These are phyloP conservation scores for Mesoclemmys tuberculata DNA, from an alignment of 2,113 vertebrate species.

Conservation along the genomic window DNA sequence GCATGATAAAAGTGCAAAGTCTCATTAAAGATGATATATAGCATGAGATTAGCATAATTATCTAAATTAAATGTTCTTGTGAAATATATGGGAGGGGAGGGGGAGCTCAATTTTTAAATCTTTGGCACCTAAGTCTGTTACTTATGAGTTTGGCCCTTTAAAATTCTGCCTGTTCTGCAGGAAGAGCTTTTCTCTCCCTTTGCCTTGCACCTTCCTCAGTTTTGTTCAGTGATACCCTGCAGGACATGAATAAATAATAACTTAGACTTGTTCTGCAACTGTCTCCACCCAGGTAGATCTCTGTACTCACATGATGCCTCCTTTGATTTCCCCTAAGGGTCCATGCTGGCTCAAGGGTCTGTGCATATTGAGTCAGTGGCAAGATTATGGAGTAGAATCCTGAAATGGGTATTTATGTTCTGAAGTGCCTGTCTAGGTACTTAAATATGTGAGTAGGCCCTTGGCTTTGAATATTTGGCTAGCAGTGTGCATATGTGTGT, in stretches of 20 bases:
- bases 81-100: neutral
- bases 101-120: rapidly evolving
- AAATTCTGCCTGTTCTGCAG: neutral
- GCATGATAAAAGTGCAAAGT: neutral
- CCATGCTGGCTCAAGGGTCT: neutral
- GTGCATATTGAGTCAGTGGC: neutral
- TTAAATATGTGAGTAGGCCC: neutral
- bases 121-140: neutral
- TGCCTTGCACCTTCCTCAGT: rapidly evolving
- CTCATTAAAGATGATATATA: neutral
- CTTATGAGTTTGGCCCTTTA: neutral
- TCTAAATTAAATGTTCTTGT: neutral
- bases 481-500: rapidly evolving
- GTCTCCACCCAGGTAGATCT: neutral
- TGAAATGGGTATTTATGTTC: neutral
- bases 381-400: neutral
- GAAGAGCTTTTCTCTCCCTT: neutral
- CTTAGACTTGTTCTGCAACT: no score
- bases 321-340: neutral
- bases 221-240: neutral
- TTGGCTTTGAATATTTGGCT: neutral
- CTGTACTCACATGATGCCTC: neutral
- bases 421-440: neutral
- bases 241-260: neutral
- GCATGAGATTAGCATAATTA: neutral